Evolutionary conservation across 2,797 vertebrate species (phyloP).

Genomic region (Melopsittacus undulatus): DNA sequence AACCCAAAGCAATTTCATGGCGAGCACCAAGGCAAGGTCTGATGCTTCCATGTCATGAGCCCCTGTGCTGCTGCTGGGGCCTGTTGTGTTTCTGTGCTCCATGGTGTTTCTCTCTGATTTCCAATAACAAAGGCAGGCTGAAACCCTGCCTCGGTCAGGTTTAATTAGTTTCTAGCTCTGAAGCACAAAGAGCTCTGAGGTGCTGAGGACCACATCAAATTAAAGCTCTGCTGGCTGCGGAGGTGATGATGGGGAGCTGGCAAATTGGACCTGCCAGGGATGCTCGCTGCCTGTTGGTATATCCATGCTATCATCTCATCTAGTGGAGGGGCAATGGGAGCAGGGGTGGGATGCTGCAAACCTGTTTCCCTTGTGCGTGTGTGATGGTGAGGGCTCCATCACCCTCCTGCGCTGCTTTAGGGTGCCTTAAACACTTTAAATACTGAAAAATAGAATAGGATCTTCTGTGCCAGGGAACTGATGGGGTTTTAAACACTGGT

Average conservation of each 20-base stretch:
- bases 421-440: neutral
- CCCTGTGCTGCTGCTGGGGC: neutral
- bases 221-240: neutral
- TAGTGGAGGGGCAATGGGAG: neutral
- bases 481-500: neutral
- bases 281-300: neutral
- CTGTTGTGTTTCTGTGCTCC: accelerated
- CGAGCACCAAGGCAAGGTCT: neutral
- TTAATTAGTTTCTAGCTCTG: neutral
- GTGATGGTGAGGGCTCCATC: neutral
- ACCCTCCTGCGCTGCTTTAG: neutral
- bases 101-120: neutral
- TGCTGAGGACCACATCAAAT: neutral
- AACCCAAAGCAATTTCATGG: neutral
- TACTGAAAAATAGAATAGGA: accelerated
- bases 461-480: accelerated
- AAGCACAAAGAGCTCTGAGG: neutral
- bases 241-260: neutral
- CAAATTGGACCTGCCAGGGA: neutral
- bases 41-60: neutral
- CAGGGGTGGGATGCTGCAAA: neutral
- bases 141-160: neutral
- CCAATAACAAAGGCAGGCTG: neutral
- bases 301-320: accelerated
- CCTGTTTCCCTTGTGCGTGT: accelerated